Conservation (phyloP, 1,140 invertebrate genomes). For the Xylocopa sonorina region DNA sequence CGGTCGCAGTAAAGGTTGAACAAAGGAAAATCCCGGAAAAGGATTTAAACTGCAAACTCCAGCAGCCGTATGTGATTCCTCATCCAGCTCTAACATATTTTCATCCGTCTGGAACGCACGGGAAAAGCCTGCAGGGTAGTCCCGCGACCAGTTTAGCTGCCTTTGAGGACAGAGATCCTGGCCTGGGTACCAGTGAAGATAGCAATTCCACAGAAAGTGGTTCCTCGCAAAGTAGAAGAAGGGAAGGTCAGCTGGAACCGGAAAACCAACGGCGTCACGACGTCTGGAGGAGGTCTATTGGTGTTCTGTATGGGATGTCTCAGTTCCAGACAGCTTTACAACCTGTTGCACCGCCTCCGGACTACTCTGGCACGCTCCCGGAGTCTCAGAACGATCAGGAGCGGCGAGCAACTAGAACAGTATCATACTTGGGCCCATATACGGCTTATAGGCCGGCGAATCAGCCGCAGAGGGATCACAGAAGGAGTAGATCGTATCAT, state of each 20-base stretch:
- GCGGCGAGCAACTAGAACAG: constrained; percentile 21
- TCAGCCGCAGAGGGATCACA: constrained; percentile 62
- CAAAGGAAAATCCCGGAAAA: constrained; percentile 57
- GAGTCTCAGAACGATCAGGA: constrained; percentile 1
- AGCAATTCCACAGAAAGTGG: constrained; percentile 79
- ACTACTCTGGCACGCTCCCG: constrained; percentile 72
- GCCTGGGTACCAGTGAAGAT: constrained; percentile 89
- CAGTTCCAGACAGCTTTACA: constrained; percentile 81
- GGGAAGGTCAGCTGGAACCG: constrained; percentile 88
- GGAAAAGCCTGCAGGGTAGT: constrained; percentile 68
- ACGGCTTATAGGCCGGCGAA: constrained; percentile 17
- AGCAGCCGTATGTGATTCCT: constrained; percentile 88
- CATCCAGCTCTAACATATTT: constrained; percentile 85
- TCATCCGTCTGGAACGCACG: constrained; percentile 38
- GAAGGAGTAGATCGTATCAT: constrained; percentile 74
- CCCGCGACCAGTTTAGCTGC: constrained; percentile 74
- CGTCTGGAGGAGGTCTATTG: constrained; percentile 87
- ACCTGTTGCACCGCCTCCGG: constrained; percentile 64
- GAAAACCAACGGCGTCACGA: constrained; percentile 82
- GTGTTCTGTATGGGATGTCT: constrained; percentile 81
- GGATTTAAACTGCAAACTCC: constrained; percentile 74
- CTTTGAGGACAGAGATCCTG: constrained; percentile 90
- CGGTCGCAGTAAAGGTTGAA: constrained; percentile 34
- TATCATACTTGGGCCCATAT: constrained; percentile 45
- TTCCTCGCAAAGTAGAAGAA: constrained; percentile 85